Evolutionary conservation across 2,888 invertebrate species (phyloP).

Genomic region (Cecidostiba fungosa): DNA sequence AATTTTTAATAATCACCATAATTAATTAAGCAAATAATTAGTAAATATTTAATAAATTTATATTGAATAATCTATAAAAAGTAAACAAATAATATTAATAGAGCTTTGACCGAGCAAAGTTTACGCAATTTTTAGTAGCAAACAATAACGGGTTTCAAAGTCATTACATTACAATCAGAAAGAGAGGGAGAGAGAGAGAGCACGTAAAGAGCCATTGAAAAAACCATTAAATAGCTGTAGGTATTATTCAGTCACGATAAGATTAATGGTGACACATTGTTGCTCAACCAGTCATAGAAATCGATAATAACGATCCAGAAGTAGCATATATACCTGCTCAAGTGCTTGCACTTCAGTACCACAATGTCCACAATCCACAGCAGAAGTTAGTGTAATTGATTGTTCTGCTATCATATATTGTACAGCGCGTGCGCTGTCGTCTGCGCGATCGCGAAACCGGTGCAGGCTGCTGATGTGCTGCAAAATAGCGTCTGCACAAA

Average conservation of each 20-base stretch:
- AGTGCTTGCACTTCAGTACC: neutral
- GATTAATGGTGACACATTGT: neutral
- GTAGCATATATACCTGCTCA: neutral
- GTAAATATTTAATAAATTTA: too few species aligned
- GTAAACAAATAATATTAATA: too few species aligned
- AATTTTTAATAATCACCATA: neutral
- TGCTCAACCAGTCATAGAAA: constrained; percentile 3
- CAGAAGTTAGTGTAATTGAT: neutral
- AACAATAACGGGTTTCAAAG: neutral
- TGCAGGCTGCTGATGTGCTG: neutral
- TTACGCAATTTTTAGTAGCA: neutral
- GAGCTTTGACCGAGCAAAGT: too few species aligned
- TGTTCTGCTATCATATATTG: neutral
- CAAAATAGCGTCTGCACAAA: neutral
- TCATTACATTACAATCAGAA: neutral
- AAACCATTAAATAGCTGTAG: neutral
- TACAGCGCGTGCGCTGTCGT: neutral
- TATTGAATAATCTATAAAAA: too few species aligned
- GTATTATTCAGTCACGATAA: neutral
- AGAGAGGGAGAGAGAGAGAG: too few species aligned
- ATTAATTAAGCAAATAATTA: too few species aligned
- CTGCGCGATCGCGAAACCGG: neutral
- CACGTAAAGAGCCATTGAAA: neutral
- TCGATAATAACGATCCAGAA: neutral
- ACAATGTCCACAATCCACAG: neutral